Evolutionary conservation across 2,888 invertebrate species (phyloP), one percentile per base, ranked within the genome.

Genomic region (Dilophus febrilis): DNA sequence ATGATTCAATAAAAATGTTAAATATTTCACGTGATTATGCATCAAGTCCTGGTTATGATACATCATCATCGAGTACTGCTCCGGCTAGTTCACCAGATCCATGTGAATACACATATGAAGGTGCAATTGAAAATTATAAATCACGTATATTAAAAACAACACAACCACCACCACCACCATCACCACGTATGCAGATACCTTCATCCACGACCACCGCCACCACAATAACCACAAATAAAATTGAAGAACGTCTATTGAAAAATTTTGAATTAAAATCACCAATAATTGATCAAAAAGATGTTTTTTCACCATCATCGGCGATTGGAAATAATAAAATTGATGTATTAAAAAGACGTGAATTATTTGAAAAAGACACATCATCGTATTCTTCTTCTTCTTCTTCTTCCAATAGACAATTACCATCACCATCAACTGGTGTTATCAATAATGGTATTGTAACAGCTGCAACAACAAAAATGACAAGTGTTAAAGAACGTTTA

Each of bases 91-190:
- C 78, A 34, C 74, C 77, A 2, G 76, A 77, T 58, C 73, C 74
- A 27, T 73, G 81, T 52, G 84, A 85, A 57, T 86, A 85, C 59
- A 85, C 85, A 1, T 87, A 85, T 58, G 86, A 87, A 60, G 78
- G 83, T 50, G 85, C 86, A 50, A 86, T 86, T 50, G 80, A 86
- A 55, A 80, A 82, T 49, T 87, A 87, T 61, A 80, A 85, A 50
- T 79, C 82, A 38, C 70, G 83, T 48, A 82, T 77, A 50, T 72
- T 74, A 30, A 64, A 47, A 35, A 8, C 22, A 22, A 7, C 35
- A 19, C 17, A 35, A n/a, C 30, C 30, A 14, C 10, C 14, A 14
- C 8, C 5, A 22, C 4, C 22, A 22, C 22, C 22, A 22, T 22
- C 22, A 22, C 22, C 22, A 22, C n/a, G n/a, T n/a, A n/a, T n/a